Percentiles rank a stretch among this genome's conserved stretches.
phyloP scores from a whole-genome alignment of 23 tunicate species.

The Styela plicata region DNA sequence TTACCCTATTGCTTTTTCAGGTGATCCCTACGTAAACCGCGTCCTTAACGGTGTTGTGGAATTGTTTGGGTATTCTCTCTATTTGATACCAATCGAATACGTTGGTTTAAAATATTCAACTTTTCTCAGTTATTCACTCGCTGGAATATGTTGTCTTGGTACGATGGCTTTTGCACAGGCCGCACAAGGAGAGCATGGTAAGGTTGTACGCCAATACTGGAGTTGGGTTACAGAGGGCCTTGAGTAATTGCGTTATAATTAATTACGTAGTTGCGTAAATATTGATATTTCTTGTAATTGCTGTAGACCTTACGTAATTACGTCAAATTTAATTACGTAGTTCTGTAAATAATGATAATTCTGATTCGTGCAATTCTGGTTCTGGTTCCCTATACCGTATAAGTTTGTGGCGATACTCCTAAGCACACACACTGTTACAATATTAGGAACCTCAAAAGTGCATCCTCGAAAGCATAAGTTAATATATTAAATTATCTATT shows the following conservation, averaged over 20 bases:
- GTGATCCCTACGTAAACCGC: conserved; percentile 48
- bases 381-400: no score
- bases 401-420: no score
- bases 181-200: conserved; percentile 33
- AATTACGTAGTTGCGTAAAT: neutral
- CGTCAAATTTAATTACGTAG: no score
- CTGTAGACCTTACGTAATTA: no score
- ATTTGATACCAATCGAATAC: neutral
- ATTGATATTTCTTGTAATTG: neutral
- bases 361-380: no score
- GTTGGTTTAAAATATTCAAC: neutral
- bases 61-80: neutral
- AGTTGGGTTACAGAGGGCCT: no score
- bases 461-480: no score
- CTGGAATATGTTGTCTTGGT: conserved; percentile 21
- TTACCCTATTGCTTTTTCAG: conserved; percentile 14
- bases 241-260: no score
- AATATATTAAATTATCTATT: no score
- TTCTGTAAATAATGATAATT: no score
- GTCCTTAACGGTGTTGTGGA: conserved; percentile 46
- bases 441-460: no score
- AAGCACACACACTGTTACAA: no score
- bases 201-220: neutral
- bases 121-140: neutral
- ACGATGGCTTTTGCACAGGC: conserved; percentile 28